Percentiles rank a stretch among this genome's conserved stretches.
phyloP scores from a whole-genome alignment of 2,797 vertebrate species.

The Melanotaenia parkinsoni region DNA sequence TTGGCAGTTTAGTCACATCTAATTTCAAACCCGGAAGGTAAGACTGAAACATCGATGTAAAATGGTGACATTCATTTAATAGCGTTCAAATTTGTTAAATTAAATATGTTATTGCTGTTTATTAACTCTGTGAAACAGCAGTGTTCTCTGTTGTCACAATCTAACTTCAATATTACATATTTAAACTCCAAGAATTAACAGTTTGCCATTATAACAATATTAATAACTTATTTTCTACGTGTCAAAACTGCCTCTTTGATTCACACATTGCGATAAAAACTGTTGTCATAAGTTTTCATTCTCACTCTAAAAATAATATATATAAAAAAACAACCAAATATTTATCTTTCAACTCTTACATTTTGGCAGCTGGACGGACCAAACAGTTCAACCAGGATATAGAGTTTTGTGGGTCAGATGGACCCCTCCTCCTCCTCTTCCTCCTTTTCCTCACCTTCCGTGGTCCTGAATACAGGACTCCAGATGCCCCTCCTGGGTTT shows the following conservation, averaged over 20 bases:
- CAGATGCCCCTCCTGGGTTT: conserved; percentile 86
- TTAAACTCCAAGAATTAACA: background rate
- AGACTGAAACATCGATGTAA: background rate
- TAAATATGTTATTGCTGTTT: too few relatives aligned
- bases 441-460: conserved; percentile 22
- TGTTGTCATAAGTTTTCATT: background rate
- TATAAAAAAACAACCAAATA: background rate
- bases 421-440: conserved; percentile 21
- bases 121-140: background rate
- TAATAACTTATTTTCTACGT: background rate
- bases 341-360: background rate
- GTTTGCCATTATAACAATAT: background rate
- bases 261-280: background rate
- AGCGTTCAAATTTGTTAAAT: background rate
- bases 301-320: background rate
- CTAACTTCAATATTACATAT: background rate
- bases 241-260: background rate
- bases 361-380: background rate
- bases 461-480: conserved; percentile 77
- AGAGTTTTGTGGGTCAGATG: conserved; percentile 29
- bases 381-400: background rate
- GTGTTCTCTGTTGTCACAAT: background rate
- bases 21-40: background rate
- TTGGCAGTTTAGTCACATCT: background rate
- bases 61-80: background rate